Percentiles rank a stretch among this genome's conserved stretches.
Evolutionary conservation across 2,113 vertebrate genomes (phyloP).

Genomic region (Chunga burmeisteri): DNA sequence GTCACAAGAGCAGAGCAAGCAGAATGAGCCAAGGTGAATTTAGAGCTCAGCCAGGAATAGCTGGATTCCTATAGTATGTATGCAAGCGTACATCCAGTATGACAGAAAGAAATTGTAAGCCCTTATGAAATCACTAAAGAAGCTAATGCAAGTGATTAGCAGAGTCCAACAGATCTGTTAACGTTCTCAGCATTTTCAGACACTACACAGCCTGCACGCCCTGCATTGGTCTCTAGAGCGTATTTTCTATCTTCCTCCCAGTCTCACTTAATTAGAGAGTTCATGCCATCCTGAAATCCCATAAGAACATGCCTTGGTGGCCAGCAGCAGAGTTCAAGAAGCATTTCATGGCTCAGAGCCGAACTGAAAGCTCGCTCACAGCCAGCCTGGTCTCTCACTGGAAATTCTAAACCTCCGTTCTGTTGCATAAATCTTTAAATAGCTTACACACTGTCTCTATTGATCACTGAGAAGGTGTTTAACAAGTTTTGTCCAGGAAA

Average conservation of each 20-base stretch:
- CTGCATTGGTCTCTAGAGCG: background rate
- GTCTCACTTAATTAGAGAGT: background rate
- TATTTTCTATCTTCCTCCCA: background rate
- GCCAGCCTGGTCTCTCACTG: background rate
- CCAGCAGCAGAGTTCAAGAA: background rate
- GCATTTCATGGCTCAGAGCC: background rate
- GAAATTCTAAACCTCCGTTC: background rate
- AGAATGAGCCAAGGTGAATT: background rate
- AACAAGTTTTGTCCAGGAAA: background rate
- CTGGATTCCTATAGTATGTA: background rate
- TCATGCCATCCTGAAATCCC: background rate
- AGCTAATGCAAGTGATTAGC: background rate
- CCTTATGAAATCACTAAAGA: background rate
- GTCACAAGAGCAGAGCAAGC: background rate
- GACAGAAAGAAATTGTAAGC: background rate
- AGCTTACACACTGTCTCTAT: background rate
- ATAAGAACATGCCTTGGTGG: background rate
- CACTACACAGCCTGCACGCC: background rate
- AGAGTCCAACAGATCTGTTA: background rate
- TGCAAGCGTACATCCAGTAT: background rate
- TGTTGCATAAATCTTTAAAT: conserved; percentile 5
- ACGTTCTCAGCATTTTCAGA: background rate
- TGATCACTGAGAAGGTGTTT: background rate
- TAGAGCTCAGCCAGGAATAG: background rate
- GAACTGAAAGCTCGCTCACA: background rate